phyloP scores from a whole-genome alignment of 1,140 invertebrate genomes.

The Drosophila kanapiae region DNA sequence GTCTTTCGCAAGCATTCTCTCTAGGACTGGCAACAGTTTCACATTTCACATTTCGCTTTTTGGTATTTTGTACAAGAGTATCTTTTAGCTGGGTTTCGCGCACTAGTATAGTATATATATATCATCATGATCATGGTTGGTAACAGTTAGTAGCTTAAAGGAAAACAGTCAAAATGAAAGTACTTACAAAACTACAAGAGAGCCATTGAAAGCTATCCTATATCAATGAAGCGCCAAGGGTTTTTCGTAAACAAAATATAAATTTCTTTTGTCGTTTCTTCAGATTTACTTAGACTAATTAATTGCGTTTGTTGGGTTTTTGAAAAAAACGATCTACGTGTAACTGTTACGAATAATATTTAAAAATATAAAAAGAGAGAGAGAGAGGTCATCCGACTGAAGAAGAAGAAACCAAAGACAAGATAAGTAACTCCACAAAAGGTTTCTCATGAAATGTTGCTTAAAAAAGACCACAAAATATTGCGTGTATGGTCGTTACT shows the following conservation, averaged over 20 bases:
- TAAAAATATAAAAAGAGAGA: conserved; percentile 1
- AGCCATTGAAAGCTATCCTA: conserved; percentile 85
- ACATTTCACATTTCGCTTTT: conserved; percentile 17
- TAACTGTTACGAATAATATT: conserved; percentile 34
- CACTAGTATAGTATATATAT: conserved; percentile 21
- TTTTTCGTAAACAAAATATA: conserved; percentile 85
- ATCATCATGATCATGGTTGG: conserved; percentile 6
- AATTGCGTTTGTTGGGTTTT: conserved; percentile 21
- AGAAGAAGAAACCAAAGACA: not conserved
- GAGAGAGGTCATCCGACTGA: conserved; percentile 9
- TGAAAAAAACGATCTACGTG: conserved; percentile 53
- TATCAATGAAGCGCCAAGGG: conserved; percentile 85
- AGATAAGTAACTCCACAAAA: no score
- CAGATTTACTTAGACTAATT: conserved; percentile 49
- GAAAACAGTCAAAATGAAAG: conserved; percentile 83
- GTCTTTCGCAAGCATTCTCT: conserved; percentile 38
- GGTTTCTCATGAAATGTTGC: no score
- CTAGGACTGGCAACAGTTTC: conserved; percentile 38
- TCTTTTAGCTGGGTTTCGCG: conserved; percentile 1
- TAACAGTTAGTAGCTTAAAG: conserved; percentile 68
- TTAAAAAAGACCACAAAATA: no score
- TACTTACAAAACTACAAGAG: conserved; percentile 86
- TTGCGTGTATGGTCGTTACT: no score
- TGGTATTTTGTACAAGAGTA: conserved; percentile 33
- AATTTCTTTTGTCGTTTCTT: conserved; percentile 79